Percentiles rank a stretch among this genome's conserved stretches.
phyloP scores from a whole-genome alignment of 2,797 vertebrate genomes.

The Aphelocoma californica region DNA sequence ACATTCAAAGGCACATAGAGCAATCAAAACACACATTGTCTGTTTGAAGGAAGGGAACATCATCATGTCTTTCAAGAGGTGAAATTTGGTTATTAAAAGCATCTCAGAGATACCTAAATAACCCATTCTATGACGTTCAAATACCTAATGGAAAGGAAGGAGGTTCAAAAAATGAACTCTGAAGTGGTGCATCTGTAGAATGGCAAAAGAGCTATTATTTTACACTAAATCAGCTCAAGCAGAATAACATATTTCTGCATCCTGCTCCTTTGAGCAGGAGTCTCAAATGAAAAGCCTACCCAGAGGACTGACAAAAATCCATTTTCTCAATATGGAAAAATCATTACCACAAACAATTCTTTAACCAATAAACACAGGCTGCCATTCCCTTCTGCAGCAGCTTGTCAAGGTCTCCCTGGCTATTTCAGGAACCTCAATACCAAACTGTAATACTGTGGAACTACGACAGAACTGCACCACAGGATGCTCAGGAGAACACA shows the following conservation, averaged over 20 bases:
- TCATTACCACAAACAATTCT: background rate
- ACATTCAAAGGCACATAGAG: background rate
- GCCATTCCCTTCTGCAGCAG: background rate
- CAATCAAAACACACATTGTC: background rate
- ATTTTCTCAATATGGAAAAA: background rate
- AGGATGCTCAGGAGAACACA: background rate
- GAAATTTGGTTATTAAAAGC: background rate
- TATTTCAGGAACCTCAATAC: background rate
- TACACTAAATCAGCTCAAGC: background rate
- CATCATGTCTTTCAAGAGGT: background rate
- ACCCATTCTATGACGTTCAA: background rate
- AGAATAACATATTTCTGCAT: background rate
- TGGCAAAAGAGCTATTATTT: background rate
- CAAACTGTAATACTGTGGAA: background rate
- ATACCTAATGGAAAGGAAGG: background rate
- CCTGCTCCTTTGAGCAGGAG: background rate
- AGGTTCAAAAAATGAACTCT: background rate
- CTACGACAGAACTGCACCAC: background rate
- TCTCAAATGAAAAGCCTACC: background rate
- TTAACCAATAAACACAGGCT: background rate
- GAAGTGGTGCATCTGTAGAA: background rate
- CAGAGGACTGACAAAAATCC: background rate
- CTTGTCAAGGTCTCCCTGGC: background rate
- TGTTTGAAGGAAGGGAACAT: background rate
- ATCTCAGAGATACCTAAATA: background rate